These are phyloP conservation scores for Strix uralensis DNA, from an alignment of 2,113 vertebrate genomes.

Conservation along the genomic window DNA sequence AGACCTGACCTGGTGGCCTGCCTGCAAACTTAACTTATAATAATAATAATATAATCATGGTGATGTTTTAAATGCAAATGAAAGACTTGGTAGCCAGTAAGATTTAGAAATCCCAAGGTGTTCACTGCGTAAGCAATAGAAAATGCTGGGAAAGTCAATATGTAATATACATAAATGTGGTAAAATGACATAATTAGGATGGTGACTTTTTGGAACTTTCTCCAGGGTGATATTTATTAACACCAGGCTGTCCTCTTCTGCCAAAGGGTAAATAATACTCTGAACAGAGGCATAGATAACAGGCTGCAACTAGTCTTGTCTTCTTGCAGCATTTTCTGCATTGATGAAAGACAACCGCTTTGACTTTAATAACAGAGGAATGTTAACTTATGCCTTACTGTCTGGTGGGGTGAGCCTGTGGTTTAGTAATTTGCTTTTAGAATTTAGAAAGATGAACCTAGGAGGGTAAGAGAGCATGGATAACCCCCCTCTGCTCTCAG, in stretches of 20 bases:
- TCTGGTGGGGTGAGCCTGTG: background rate
- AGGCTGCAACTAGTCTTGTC: background rate
- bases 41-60: background rate
- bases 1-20: background rate
- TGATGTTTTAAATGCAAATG: background rate
- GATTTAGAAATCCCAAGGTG: background rate
- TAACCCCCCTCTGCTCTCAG: background rate
- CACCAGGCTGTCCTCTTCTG: background rate
- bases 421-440: background rate
- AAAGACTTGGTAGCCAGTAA: background rate
- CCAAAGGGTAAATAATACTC: background rate
- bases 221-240: background rate
- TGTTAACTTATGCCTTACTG: background rate
- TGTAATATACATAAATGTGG: background rate
- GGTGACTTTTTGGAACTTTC: background rate
- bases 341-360: background rate
- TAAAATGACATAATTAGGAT: background rate
- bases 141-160: background rate
- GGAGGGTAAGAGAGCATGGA: rapidly evolving
- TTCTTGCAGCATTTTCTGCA: background rate
- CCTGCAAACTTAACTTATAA: background rate
- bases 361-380: background rate
- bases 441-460: background rate
- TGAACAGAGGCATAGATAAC: background rate
- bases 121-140: background rate